Percentiles rank a stretch among this genome's conserved stretches.
Conservation (phyloP, 2,113 vertebrate genomes). For the Antigone vipio region DNA sequence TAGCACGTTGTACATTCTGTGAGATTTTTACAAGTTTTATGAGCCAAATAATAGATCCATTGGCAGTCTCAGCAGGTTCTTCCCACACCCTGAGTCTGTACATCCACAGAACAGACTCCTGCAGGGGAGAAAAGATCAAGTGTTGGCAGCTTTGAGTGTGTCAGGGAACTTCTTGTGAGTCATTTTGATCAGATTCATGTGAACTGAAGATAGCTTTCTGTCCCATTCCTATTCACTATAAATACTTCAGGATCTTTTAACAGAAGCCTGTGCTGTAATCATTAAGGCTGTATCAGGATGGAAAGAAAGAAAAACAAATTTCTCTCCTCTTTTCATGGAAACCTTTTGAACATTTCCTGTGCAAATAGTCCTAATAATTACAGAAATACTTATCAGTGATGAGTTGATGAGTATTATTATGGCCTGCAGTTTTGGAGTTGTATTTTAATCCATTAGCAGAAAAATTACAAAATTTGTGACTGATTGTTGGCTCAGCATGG, state of each 20-base stretch:
- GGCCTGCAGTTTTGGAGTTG: not conserved
- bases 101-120: constrained; percentile 30
- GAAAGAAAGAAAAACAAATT: not conserved
- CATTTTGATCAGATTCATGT: not conserved
- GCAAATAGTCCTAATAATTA: not conserved
- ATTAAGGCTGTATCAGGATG: not conserved
- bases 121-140: constrained; percentile 25
- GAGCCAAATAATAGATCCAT: constrained; percentile 70
- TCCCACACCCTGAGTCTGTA: constrained; percentile 58
- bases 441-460: not conserved
- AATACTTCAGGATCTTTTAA: constrained; percentile 1
- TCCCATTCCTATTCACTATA: not conserved
- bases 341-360: not conserved
- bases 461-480: not conserved
- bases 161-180: not conserved
- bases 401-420: not conserved
- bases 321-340: not conserved
- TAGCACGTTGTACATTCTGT: constrained; percentile 74
- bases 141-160: not conserved
- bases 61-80: constrained; percentile 63
- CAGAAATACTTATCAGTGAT: not conserved
- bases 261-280: not conserved
- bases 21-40: constrained; percentile 74
- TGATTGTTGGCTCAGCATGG: not conserved
- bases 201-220: not conserved